A percentile compares a stretch with the other conserved stretches of the same genome.
These are phyloP conservation scores for Dromas ardeola DNA, from an alignment of 2,113 vertebrate species.

Conservation along the genomic window DNA sequence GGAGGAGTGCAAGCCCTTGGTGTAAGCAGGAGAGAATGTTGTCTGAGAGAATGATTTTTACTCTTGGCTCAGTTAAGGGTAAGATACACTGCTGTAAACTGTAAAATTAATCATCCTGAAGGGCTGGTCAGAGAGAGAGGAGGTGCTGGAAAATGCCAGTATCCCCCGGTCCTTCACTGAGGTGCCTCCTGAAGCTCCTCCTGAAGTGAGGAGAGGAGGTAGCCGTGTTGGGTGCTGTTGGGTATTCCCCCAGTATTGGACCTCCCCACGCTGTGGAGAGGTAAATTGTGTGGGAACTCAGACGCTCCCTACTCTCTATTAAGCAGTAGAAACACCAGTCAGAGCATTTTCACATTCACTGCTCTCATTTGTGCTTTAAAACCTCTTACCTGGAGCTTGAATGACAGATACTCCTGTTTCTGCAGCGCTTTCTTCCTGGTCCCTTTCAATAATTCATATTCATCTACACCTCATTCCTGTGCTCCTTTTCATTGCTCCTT, in stretches of 20 bases:
- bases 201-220: no score
- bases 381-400: not conserved
- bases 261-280: not conserved
- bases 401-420: slow-evolving; percentile 8
- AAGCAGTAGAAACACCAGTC: not conserved
- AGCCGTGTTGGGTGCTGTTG: not conserved
- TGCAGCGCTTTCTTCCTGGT: not conserved
- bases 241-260: not conserved
- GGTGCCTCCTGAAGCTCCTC: not conserved
- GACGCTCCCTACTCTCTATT: accelerated
- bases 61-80: not conserved
- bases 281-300: not conserved
- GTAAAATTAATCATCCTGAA: not conserved
- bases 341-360: not conserved
- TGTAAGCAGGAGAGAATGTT: not conserved
- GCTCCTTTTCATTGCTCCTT: slow-evolving; percentile 40
- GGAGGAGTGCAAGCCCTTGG: not conserved
- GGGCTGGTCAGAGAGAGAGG: not conserved
- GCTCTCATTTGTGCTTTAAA: not conserved
- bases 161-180: not conserved
- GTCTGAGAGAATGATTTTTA: not conserved
- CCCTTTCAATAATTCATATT: slow-evolving; percentile 42
- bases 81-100: not conserved
- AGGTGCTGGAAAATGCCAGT: not conserved
- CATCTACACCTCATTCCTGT: not conserved